phyloP scores from a whole-genome alignment of 2,113 vertebrate genomes.

The Entelurus aequoreus region DNA sequence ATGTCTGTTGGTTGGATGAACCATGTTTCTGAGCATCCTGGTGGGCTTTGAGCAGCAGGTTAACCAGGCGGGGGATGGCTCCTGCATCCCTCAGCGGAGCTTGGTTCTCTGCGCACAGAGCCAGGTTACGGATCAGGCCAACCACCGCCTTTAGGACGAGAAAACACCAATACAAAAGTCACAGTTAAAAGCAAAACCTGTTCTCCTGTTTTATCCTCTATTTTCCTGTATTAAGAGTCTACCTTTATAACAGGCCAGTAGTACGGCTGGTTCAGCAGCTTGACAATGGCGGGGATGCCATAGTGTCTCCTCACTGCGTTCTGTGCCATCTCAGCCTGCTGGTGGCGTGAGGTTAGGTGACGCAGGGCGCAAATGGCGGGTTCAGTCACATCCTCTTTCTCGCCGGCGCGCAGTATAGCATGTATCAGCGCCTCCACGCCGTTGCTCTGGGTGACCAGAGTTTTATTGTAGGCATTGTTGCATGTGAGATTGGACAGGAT shows the following conservation, averaged over 20 bases:
- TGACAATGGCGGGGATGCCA: constrained; percentile 88
- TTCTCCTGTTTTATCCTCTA: neutral
- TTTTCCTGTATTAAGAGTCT: neutral
- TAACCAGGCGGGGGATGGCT: constrained; percentile 81
- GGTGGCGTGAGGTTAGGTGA: constrained; percentile 93
- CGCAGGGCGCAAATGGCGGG: constrained; percentile 89
- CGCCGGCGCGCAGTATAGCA: constrained; percentile 81
- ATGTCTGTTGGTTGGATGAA: constrained; percentile 85
- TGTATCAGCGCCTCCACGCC: constrained; percentile 92
- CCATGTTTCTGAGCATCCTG: constrained; percentile 89
- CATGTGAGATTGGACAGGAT: constrained; percentile 96
- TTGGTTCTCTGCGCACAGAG: constrained; percentile 88
- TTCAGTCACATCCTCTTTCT: constrained; percentile 93
- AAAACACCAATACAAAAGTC: neutral
- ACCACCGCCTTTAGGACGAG: constrained; percentile 79
- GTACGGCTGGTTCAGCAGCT: constrained; percentile 89
- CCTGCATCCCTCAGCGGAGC: constrained; percentile 83
- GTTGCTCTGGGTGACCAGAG: constrained; percentile 86
- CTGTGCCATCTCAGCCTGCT: constrained; percentile 85
- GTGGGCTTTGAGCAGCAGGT: constrained; percentile 88
- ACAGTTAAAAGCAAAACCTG: neutral
- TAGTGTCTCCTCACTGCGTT: constrained; percentile 87
- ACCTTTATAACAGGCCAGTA: constrained; percentile 98
- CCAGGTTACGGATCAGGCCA: constrained; percentile 92
- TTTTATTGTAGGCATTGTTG: constrained; percentile 95